phyloP scores from a whole-genome alignment of 2,888 invertebrate genomes.

The Dryococelus australis region DNA sequence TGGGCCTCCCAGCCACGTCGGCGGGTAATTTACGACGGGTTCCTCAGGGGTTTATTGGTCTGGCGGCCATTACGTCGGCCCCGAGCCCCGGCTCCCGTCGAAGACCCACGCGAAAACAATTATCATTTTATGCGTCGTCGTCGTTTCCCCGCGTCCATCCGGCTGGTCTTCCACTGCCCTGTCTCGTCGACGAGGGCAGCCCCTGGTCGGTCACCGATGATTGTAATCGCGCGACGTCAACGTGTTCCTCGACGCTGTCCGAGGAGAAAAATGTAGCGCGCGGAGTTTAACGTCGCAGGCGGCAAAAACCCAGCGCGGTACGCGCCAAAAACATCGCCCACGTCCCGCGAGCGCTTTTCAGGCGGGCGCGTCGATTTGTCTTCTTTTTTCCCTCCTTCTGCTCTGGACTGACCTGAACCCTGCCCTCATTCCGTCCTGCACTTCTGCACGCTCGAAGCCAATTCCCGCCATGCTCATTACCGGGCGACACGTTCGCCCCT shows the following conservation, averaged over 20 bases:
- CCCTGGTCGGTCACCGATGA: no score
- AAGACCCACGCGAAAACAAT: not conserved
- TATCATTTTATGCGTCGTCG: not conserved
- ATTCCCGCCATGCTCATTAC: not conserved
- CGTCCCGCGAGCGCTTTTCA: not conserved
- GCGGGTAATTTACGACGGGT: not conserved
- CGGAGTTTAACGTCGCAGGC: not conserved
- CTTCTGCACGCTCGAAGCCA: not conserved
- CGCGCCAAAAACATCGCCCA: not conserved
- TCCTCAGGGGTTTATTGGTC: not conserved
- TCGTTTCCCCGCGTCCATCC: not conserved
- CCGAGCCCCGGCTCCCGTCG: not conserved
- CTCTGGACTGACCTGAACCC: not conserved
- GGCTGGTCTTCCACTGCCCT: not conserved
- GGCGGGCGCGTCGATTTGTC: not conserved
- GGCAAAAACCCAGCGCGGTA: not conserved
- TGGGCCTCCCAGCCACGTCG: not conserved
- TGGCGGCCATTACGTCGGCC: not conserved
- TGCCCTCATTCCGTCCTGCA: not conserved
- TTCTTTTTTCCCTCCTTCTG: not conserved
- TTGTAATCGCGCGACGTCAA: no score
- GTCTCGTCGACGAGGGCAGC: not conserved
- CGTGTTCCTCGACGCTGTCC: no score
- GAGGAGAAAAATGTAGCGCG: no score
- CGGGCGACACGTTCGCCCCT: not conserved